Conservation (phyloP, 2,888 invertebrate species). For the Dromius quadrimaculatus region DNA sequence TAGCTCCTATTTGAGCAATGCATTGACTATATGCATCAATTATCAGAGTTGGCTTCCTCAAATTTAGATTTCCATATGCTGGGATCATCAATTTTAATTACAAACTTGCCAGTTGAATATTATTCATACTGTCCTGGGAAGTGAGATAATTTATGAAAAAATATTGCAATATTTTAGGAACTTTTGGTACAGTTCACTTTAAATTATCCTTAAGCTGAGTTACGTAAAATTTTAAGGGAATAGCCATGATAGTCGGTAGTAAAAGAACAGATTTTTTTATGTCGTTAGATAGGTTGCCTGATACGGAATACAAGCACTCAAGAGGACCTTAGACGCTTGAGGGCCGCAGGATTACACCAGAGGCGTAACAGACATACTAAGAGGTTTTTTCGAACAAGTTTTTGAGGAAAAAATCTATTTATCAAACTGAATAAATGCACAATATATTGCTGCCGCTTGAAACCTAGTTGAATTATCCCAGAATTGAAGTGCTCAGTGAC, state of each 20-base stretch:
- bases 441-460: not conserved
- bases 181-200: conserved; percentile 40
- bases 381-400: no score
- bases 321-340: conserved; percentile 10
- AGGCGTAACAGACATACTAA: not conserved
- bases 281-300: conserved; percentile 46
- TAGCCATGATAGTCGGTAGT: conserved; percentile 49
- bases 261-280: conserved; percentile 51
- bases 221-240: conserved; percentile 43
- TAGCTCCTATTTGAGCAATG: no score
- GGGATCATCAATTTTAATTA: no score
- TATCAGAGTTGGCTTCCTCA: no score
- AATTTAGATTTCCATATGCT: no score
- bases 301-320: conserved; percentile 22
- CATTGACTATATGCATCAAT: no score
- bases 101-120: no score
- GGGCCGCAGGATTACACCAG: not conserved
- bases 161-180: no score
- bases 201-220: conserved; percentile 51
- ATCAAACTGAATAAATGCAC: not conserved
- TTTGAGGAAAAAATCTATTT: not conserved
- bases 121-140: no score
- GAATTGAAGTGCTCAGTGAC: not conserved
- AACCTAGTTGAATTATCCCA: not conserved
- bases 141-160: no score